Conservation (phyloP, 2,888 invertebrate genomes). For the Amblyjoppa fuscipennis region DNA sequence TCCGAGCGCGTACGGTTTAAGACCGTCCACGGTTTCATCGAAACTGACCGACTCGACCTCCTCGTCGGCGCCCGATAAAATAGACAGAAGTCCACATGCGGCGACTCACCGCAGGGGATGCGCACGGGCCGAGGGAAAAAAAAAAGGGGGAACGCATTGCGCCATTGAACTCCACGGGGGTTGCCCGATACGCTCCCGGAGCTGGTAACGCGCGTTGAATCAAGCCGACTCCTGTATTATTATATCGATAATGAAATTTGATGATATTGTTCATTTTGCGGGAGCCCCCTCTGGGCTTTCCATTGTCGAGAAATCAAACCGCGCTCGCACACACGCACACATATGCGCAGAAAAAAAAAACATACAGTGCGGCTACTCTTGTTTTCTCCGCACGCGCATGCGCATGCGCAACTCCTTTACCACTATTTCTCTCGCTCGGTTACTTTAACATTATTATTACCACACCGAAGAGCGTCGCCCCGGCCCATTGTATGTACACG, state of each 20-base stretch:
- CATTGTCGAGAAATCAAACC: conserved; percentile 81
- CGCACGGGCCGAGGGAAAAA: background rate
- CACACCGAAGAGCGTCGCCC: conserved; percentile 50
- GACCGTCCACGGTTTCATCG: background rate
- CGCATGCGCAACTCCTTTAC: conserved; percentile 32
- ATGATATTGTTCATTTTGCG: conserved; percentile 84
- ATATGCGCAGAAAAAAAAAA: too few relatives aligned
- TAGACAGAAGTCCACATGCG: background rate
- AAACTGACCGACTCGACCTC: background rate
- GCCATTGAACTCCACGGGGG: conserved; percentile 18
- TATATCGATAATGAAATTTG: conserved; percentile 85
- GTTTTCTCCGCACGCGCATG: conserved; percentile 4
- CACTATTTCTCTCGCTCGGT: conserved; percentile 65
- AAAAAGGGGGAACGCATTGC: conserved; percentile 14
- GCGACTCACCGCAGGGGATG: conserved; percentile 7
- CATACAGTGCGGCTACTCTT: conserved; percentile 68
- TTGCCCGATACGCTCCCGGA: conserved; percentile 37
- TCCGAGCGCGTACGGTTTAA: background rate
- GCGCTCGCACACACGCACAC: conserved; percentile 70
- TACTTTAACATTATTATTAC: conserved; percentile 74
- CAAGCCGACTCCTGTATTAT: conserved; percentile 80
- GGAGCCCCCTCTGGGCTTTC: conserved; percentile 67
- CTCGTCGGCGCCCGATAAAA: background rate
- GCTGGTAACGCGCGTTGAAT: conserved; percentile 71
- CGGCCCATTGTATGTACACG: conserved; percentile 58